Evolutionary conservation across 2,888 invertebrate species (phyloP).

Genomic region (Cantharis flavilabris): DNA sequence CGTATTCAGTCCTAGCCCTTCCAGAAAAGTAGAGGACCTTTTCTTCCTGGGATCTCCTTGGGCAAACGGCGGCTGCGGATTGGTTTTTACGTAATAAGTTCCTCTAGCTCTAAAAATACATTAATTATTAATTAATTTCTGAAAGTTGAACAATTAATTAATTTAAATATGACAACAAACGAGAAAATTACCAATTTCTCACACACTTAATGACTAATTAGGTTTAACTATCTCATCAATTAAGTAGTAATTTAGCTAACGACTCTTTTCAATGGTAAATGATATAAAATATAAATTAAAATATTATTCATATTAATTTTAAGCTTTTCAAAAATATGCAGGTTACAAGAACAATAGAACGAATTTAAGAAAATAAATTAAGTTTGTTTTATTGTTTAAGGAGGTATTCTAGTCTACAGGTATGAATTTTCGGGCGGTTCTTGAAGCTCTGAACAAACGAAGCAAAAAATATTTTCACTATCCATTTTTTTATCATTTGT

Average conservation of each 20-base stretch:
- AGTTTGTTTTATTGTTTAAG: no score
- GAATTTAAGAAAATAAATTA: no score
- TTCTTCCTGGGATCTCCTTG: slow-evolving; percentile 74
- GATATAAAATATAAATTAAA: no score
- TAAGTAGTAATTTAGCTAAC: not conserved
- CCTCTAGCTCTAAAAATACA: slow-evolving; percentile 71
- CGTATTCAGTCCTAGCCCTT: not conserved
- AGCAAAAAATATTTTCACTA: no score
- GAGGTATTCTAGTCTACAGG: no score
- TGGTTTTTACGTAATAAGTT: slow-evolving; percentile 86
- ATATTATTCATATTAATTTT: no score
- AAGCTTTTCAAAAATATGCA: no score
- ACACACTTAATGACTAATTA: not conserved
- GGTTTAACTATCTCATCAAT: no score
- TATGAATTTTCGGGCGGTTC: no score
- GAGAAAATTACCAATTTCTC: not conserved
- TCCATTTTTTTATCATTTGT: no score
- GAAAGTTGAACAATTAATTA: not conserved
- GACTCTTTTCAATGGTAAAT: not conserved
- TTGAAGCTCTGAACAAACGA: no score
- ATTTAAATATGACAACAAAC: not conserved
- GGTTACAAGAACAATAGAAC: no score
- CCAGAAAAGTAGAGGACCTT: not conserved
- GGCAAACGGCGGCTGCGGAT: slow-evolving; percentile 83
- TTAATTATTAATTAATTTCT: not conserved